Evolutionary conservation across 1,140 invertebrate species (phyloP).

Genomic region (Leptestheria dahalacensis): DNA sequence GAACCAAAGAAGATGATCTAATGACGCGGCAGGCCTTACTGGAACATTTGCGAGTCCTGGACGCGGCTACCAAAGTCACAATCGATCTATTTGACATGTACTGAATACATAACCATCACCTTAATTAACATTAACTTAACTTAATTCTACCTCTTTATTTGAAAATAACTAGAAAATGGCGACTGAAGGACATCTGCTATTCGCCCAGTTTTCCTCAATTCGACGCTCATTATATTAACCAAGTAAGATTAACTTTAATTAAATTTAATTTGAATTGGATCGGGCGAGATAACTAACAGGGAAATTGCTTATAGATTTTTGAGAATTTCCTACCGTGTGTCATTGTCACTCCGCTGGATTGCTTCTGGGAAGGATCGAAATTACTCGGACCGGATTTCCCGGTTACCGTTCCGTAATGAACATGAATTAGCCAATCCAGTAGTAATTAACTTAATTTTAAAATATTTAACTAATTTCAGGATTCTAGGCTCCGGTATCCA

Average conservation of each 20-base stretch:
- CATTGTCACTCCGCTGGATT: conserved; percentile 93
- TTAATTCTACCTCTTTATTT: background rate
- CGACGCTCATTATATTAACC: conserved; percentile 66
- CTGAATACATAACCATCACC: conserved; percentile 30
- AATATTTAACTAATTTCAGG: conserved; percentile 28
- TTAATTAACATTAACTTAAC: background rate
- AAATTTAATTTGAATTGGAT: no score
- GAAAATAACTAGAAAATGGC: conserved; percentile 59
- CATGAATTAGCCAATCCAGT: background rate
- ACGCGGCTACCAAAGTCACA: conserved; percentile 63
- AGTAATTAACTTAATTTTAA: background rate
- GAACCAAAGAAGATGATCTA: conserved; percentile 58
- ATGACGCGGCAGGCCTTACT: conserved; percentile 62
- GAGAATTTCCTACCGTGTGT: conserved; percentile 86
- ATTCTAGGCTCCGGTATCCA: conserved; percentile 44
- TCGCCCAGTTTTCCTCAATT: conserved; percentile 72
- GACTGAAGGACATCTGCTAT: conserved; percentile 74
- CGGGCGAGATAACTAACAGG: background rate
- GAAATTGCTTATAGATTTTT: conserved; percentile 41
- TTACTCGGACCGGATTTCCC: conserved; percentile 76
- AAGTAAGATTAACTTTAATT: conserved; percentile 23
- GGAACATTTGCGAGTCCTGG: conserved; percentile 58
- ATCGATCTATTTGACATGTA: conserved; percentile 77
- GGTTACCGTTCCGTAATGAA: conserved; percentile 73
- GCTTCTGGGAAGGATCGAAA: conserved; percentile 98